phyloP scores from a whole-genome alignment of 2,113 vertebrate genomes.

The Sphyrna mokarran region DNA sequence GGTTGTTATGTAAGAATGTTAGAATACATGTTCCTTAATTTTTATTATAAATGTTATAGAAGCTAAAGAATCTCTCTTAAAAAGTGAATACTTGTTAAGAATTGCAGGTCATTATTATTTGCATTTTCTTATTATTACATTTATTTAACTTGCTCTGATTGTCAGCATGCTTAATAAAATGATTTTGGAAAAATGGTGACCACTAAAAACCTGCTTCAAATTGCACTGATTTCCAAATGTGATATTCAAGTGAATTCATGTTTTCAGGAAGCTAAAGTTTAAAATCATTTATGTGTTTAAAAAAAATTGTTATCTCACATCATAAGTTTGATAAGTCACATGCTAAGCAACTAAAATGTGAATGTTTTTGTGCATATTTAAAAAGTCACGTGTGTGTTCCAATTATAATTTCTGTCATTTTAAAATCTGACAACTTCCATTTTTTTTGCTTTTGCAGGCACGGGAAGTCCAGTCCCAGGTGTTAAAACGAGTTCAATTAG shows the following conservation, averaged over 20 bases:
- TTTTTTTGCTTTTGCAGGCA: slow-evolving; percentile 57
- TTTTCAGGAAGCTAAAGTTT: no score
- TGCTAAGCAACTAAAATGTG: background rate
- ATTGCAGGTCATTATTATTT: background rate
- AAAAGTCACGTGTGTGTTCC: background rate
- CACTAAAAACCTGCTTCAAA: background rate
- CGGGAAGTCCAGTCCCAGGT: slow-evolving; percentile 84
- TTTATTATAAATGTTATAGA: background rate
- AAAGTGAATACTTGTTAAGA: no score
- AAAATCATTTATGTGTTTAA: background rate
- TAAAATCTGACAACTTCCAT: background rate
- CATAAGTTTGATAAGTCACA: background rate
- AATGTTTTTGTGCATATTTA: background rate
- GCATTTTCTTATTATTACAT: background rate
- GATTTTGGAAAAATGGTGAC: background rate
- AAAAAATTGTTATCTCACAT: background rate
- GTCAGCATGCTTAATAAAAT: background rate
- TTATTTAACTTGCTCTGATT: background rate
- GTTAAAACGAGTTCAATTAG: slow-evolving; percentile 81
- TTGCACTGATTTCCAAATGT: background rate
- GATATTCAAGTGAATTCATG: background rate
- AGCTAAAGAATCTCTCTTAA: background rate
- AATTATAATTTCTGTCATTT: background rate
- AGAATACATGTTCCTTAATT: background rate
- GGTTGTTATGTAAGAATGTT: background rate